phyloP scores from a whole-genome alignment of 2,113 vertebrate genomes.

The Sinocyclocheilus anophthalmus region DNA sequence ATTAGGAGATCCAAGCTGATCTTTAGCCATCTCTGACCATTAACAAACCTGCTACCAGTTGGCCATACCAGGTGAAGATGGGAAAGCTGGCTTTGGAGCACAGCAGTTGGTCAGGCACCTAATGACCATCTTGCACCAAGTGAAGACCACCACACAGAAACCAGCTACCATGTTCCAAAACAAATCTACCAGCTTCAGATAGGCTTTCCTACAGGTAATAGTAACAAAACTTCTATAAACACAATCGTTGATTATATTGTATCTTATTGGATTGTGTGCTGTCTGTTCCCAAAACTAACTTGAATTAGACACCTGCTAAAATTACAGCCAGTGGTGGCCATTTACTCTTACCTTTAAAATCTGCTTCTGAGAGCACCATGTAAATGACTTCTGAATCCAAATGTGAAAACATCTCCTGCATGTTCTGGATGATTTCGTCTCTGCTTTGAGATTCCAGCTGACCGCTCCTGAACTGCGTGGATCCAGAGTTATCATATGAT shows the following conservation, averaged over 20 bases:
- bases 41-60: not conserved
- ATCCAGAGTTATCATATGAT: conserved; percentile 52
- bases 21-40: not conserved
- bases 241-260: not conserved
- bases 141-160: not conserved
- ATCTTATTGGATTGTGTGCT: not conserved
- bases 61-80: not conserved
- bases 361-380: conserved; percentile 93
- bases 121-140: not conserved
- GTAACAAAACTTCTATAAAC: not conserved
- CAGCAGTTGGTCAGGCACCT: not conserved
- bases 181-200: not conserved
- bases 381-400: conserved; percentile 91
- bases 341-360: conserved; percentile 89
- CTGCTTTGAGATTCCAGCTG: conserved; percentile 56
- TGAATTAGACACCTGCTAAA: not conserved
- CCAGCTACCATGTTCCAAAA: not conserved
- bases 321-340: not conserved
- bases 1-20: not conserved
- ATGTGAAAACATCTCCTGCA: conserved; percentile 94
- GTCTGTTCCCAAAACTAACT: not conserved
- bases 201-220: not conserved
- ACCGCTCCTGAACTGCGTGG: not conserved
- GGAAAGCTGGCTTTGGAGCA: not conserved
- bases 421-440: conserved; percentile 80